These are phyloP conservation scores for Portevinia maculata DNA, from an alignment of 2,888 invertebrate species.

Conservation along the genomic window DNA sequence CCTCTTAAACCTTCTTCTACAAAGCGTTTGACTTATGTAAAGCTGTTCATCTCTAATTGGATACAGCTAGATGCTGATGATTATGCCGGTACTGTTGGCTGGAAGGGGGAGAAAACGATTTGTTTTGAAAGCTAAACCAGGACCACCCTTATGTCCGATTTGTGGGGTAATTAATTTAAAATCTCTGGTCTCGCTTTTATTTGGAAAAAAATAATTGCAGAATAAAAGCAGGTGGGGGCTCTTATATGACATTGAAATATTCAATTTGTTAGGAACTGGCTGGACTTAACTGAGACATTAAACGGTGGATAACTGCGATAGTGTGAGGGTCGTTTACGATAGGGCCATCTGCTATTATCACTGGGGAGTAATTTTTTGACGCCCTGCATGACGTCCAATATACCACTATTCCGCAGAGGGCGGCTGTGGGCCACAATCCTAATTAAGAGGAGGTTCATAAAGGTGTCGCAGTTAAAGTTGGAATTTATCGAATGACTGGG, in stretches of 20 bases:
- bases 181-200: constrained; percentile 43
- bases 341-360: constrained; percentile 24
- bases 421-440: neutral
- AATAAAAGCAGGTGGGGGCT: constrained; percentile 35
- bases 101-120: constrained; percentile 53
- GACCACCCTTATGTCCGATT: constrained; percentile 51
- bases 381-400: constrained; percentile 50
- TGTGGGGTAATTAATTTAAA: constrained; percentile 46
- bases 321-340: constrained; percentile 31
- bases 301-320: constrained; percentile 26
- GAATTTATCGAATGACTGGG: constrained; percentile 32
- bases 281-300: constrained; percentile 37
- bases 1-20: constrained; percentile 39
- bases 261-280: constrained; percentile 20
- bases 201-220: constrained; percentile 60
- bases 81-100: constrained; percentile 31
- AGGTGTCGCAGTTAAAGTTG: constrained; percentile 37
- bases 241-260: constrained; percentile 3
- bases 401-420: neutral
- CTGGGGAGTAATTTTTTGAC: constrained; percentile 13
- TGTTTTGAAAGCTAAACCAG: constrained; percentile 46
- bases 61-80: constrained; percentile 23
- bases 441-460: constrained; percentile 14
- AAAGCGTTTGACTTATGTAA: constrained; percentile 24
- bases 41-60: constrained; percentile 59